A percentile compares a stretch with the other conserved stretches of the same genome.
phyloP scores from a whole-genome alignment of 2,888 invertebrate species.

The Chaitophorus viminalis region DNA sequence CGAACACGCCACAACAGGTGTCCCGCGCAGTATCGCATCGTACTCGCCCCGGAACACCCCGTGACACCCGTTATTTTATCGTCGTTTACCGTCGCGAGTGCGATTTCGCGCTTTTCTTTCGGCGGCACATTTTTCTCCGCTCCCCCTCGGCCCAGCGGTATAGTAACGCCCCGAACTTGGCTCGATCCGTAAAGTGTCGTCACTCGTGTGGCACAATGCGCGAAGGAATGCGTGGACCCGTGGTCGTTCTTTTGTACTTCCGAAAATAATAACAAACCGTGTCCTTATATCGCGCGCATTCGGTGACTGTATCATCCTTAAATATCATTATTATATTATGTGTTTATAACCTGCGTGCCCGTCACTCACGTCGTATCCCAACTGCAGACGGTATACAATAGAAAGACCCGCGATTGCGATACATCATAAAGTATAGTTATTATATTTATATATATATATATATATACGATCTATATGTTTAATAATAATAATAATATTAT shows the following conservation, averaged over 20 bases:
- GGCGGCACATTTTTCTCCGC: neutral
- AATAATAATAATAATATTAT: too few species aligned
- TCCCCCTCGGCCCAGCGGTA: neutral
- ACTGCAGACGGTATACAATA: too few species aligned
- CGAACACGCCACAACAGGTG: constrained; percentile 28
- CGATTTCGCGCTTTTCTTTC: neutral
- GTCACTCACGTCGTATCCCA: neutral
- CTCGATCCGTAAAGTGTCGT: neutral
- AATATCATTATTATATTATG: neutral
- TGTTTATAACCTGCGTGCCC: neutral
- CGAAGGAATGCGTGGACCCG: constrained; percentile 41
- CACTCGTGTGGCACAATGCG: too few species aligned
- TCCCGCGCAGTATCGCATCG: neutral
- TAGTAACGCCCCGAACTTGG: too few species aligned
- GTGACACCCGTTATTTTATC: too few species aligned
- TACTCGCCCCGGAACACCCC: too few species aligned
- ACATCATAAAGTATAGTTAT: too few species aligned
- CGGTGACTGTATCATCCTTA: constrained; percentile 47
- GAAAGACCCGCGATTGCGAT: too few species aligned
- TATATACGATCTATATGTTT: too few species aligned
- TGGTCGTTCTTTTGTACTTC: constrained; percentile 43
- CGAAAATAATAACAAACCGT: constrained; percentile 20
- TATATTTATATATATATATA: too few species aligned
- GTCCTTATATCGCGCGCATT: neutral
- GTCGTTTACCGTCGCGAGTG: too few species aligned